Conservation (phyloP, 2,113 vertebrate genomes). For the Malurus cyaneus region DNA sequence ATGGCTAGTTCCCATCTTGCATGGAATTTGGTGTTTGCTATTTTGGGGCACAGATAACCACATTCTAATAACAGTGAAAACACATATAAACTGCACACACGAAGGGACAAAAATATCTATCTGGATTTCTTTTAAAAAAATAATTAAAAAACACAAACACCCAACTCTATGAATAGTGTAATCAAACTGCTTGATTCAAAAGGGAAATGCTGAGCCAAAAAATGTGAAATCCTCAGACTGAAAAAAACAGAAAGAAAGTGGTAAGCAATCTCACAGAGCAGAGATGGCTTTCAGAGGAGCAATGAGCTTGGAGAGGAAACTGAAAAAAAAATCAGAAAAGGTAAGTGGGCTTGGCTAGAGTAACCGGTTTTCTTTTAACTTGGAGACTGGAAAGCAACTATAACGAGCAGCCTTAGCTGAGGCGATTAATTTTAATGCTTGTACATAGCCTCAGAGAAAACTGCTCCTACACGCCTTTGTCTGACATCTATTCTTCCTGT, state of each 20-base stretch:
- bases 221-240: neutral
- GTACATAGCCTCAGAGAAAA: slow-evolving; percentile 47
- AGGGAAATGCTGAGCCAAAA: neutral
- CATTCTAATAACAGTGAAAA: neutral
- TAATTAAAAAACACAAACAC: fast-evolving
- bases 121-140: neutral
- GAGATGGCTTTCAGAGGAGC: neutral
- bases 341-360: neutral
- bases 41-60: neutral
- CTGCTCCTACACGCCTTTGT: neutral
- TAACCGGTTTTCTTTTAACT: neutral
- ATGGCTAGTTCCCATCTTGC: neutral
- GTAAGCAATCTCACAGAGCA: neutral
- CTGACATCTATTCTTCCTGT: slow-evolving; percentile 36
- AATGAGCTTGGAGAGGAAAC: neutral
- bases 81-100: neutral
- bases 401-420: slow-evolving; percentile 4
- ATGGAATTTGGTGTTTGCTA: neutral
- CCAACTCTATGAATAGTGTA: neutral
- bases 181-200: neutral
- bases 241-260: neutral
- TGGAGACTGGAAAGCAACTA: neutral
- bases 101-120: neutral
- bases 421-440: slow-evolving; percentile 33
- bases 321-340: neutral